Evolutionary conservation across 1,140 invertebrate genomes (phyloP), one percentile per base, ranked within the genome.

Genomic region (Ceratina japonica): DNA sequence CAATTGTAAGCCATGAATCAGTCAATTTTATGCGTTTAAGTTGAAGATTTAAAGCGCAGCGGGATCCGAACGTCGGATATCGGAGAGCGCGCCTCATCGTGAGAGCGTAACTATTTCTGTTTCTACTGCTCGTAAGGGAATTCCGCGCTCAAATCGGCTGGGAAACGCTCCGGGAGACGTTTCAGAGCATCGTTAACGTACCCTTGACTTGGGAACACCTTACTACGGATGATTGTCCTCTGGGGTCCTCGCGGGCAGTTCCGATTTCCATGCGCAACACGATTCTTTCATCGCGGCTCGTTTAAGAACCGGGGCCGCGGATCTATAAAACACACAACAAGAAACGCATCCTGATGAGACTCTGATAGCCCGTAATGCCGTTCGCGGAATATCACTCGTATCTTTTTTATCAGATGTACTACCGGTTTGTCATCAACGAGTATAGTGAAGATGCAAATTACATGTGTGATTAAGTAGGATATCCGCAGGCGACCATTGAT

Each of bases 81-180:
- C 81, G 84, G 83, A 68, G 72, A 64, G 58, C 61, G 49, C 51
- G 59, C 71, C 18, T 16, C 22, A 54, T 56, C 31, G 56, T 74
- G 63, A 78, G 61, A 64, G 64, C 80, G 65, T 79, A 86, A 86
- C 79, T 70, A 66, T 87, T 86, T 82, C 85, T 79, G 71, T 87
- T 86, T 82, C 85, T 79, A 85, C 61, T 49, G 72, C 86, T 83
- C 85, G 85, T 86, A 85, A 86, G 85, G 86, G 86, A 85, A 87
- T 87, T 87, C 74, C 82, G 37, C 64, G 75, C 24, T 80, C 22
- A 75, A 76, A 79, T 85, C 75, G 76, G 70, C 44, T 69, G 76
- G 79, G 81, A 82, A 87, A 85, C 83, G 74, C 81, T 85, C 61
- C 51, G 61, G 77, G 81, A 81, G 82, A 80, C 77, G 83, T 87